Conservation (phyloP, 2,888 invertebrate species). For the Oegoconia quadripuncta region DNA sequence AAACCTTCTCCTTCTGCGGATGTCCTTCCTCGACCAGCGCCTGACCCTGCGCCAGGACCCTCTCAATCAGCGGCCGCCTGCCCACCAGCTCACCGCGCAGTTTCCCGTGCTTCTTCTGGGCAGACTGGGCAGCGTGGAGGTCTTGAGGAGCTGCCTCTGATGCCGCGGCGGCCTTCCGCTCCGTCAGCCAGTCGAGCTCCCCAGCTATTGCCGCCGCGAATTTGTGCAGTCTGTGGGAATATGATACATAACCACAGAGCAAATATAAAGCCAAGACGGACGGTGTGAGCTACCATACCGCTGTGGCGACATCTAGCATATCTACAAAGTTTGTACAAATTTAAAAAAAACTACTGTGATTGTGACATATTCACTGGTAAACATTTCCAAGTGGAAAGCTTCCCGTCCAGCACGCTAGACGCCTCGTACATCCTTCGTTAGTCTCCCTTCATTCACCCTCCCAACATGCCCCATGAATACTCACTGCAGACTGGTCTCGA, state of each 20-base stretch:
- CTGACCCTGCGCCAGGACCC: slow-evolving; percentile 89
- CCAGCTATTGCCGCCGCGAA: slow-evolving; percentile 95
- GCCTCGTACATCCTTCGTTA: no score
- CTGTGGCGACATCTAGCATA: no score
- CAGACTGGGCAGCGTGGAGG: slow-evolving; percentile 95
- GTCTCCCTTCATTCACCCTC: no score
- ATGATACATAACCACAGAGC: no score
- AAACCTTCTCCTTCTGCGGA: slow-evolving; percentile 87
- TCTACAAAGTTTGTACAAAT: no score
- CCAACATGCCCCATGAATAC: slow-evolving; percentile 23
- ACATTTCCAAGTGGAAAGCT: no score
- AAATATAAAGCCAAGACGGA: neutral
- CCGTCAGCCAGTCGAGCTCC: slow-evolving; percentile 97
- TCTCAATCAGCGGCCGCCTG: slow-evolving; percentile 90
- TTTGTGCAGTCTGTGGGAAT: slow-evolving; percentile 84
- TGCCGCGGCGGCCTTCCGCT: slow-evolving; percentile 89
- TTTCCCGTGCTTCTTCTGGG: slow-evolving; percentile 96
- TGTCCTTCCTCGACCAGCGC: slow-evolving; percentile 86
- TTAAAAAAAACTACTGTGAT: no score
- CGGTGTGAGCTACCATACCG: neutral
- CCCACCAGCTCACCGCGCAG: slow-evolving; percentile 93
- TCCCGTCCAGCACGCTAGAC: no score
- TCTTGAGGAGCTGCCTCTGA: slow-evolving; percentile 89
- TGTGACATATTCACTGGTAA: no score
- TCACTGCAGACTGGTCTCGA: slow-evolving; percentile 80